Evolutionary conservation across 1,140 invertebrate species (phyloP), one percentile per base, ranked within the genome.

Genomic region (Ips nitidus): DNA sequence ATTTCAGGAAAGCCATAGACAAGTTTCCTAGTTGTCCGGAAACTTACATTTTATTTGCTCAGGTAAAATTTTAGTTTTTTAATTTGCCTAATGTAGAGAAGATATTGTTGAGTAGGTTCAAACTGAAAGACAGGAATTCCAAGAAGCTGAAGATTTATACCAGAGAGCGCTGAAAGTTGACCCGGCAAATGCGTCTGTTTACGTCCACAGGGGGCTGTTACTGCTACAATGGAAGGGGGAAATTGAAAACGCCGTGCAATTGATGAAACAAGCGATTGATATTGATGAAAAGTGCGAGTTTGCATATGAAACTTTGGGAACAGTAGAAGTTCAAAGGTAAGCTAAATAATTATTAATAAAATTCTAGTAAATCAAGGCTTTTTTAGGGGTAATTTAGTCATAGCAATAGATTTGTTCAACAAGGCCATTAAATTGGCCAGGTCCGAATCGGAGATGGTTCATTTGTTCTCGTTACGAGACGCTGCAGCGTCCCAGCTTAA

Each of bases 291-390:
- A 93, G 81, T 97, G 94, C 85, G 91, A 95, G 83, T 93, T 96
- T 84, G 95, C 92, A 7, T 97, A 94, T 82, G 95, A 98, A 84
- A 96, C 95, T 40, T 83, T 98, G 57, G 95, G 93, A 70, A 95
- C 94, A 1, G 91, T 98, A 71, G 93, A 96, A 88, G 91, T 97
- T 71, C 94, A 97, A 83, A 89, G 90, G 93, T 94, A 59, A 59
- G 4, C n/a, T n/a, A 45, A 45, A 4, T 43, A 36, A 4, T 61
- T 61, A 61, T n/a, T 5, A 3, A 42, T 59, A 7, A 42, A 59
- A 1, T 59, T 59, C 8, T 59, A 59, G 5, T 41, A 22, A 22
- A 22, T 56, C 4, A 56, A n/a, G 6, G 7, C 2, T 56, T 74
- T 87, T 87, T 74, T 80, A 95, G 93, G 72, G 93, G 93, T 53